These are phyloP conservation scores for Odontamblyopus rebecca DNA, from an alignment of 2,797 vertebrate species.

Conservation along the genomic window DNA sequence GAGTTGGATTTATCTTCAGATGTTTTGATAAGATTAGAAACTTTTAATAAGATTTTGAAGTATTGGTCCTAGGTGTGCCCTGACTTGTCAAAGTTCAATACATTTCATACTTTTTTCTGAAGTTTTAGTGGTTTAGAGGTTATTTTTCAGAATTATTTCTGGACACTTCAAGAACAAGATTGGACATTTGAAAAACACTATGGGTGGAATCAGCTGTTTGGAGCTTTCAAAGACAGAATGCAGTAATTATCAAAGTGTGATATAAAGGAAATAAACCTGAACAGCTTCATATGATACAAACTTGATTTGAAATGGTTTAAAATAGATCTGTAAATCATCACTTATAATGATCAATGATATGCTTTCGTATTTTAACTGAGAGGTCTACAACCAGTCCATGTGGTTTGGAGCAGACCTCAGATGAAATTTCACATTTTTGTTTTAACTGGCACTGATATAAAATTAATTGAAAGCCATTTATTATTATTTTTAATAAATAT, in stretches of 20 bases:
- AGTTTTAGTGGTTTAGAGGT: neutral
- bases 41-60: slow-evolving; percentile 7
- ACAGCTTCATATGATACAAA: too few relatives aligned
- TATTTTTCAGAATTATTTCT: neutral
- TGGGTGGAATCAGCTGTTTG: neutral
- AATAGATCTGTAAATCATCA: too few relatives aligned
- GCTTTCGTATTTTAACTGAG: too few relatives aligned
- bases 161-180: neutral
- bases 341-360: too few relatives aligned
- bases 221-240: neutral
- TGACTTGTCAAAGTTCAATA: slow-evolving; percentile 1
- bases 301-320: too few relatives aligned
- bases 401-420: too few relatives aligned
- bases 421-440: too few relatives aligned
- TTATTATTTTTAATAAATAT: too few relatives aligned
- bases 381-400: too few relatives aligned
- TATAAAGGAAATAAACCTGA: too few relatives aligned
- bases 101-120: neutral
- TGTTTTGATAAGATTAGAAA: slow-evolving; percentile 26
- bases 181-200: neutral
- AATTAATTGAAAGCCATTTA: too few relatives aligned
- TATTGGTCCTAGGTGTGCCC: slow-evolving; percentile 16
- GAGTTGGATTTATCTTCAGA: slow-evolving; percentile 21
- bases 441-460: too few relatives aligned
- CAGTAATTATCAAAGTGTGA: neutral